Evolutionary conservation across 2,797 vertebrate species (phyloP), one percentile per base, ranked within the genome.

Genomic region (Acipenser transmontanus): DNA sequence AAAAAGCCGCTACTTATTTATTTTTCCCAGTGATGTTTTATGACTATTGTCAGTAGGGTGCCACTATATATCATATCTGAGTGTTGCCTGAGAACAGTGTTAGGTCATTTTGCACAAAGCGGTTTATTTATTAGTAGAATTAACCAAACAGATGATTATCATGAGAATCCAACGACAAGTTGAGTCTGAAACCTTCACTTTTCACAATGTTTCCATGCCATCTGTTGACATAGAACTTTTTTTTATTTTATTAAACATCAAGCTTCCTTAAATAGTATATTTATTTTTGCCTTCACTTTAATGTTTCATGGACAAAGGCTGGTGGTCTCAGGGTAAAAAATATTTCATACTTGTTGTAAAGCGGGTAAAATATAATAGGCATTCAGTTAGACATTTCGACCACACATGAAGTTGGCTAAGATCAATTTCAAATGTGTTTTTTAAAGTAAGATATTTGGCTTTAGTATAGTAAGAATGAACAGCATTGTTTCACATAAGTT

Each of bases 211-310:
- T 77, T 80, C 76, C 82, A 80, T 72, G 78, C 77, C 54, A 81
- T 68, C 78, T 66, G 74, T 78, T 82, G 82, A 80, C 80, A 84
- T 85, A 84, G 81, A 82, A 73, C 78, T 80, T 80, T 68, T 71
- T 78, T 77, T 70, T 82, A 85, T 85, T 86, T 83, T 80, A 68
- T 63, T 79, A 74, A 80, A 82, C 80, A 85, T 4, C 34, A 34
- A 34, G 34, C 2, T 34, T 34, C 34, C 34, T 34, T 34, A 34
- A 34, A 34, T 34, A 34, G 34, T 34, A 34, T 3, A 0, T 34
- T 34, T 34, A 34, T 34, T 34, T 34, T 34, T 34, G 34, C 34
- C 34, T 34, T 34, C 34, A 17, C 17, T 17, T 17, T 17, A 34
- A 34, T 34, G 34, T 34, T 34, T 34, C 4, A 34, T 34, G 34